Evolutionary conservation across 2,113 vertebrate species (phyloP).

Genomic region (Tiliqua scincoides): DNA sequence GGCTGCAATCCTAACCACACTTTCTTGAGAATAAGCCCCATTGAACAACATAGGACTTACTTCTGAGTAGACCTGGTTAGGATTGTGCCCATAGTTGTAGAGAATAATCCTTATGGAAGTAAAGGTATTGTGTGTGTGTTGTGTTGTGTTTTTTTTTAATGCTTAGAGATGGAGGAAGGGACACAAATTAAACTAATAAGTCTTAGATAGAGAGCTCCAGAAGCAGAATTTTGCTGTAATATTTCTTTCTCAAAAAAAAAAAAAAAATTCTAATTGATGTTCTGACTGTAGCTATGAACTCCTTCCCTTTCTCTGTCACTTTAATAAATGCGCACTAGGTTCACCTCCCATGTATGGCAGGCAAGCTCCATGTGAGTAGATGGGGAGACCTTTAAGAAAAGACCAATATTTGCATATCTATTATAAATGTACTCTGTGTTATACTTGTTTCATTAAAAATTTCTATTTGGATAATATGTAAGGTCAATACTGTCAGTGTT

Average conservation of each 20-base stretch:
- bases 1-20: too few relatives aligned
- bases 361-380: conserved; percentile 76
- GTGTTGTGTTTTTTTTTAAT: too few relatives aligned
- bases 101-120: neutral
- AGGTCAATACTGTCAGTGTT: conserved; percentile 84
- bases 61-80: too few relatives aligned
- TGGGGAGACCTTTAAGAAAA: conserved; percentile 85
- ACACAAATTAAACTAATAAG: conserved; percentile 49
- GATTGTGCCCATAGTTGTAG: too few relatives aligned
- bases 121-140: neutral
- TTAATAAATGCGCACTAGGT: conserved; percentile 67
- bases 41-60: too few relatives aligned
- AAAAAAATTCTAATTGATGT: conserved; percentile 62
- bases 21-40: too few relatives aligned
- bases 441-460: conserved; percentile 84
- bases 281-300: conserved; percentile 52
- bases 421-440: conserved; percentile 80
- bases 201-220: conserved; percentile 23
- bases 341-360: conserved; percentile 54
- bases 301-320: conserved; percentile 48
- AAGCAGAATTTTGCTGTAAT: conserved; percentile 48
- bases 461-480: conserved; percentile 86
- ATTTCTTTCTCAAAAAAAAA: neutral
- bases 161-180: conserved; percentile 35
- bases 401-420: conserved; percentile 88